phyloP scores from a whole-genome alignment of 2,888 invertebrate genomes.

The Trachelus troglodyta region DNA sequence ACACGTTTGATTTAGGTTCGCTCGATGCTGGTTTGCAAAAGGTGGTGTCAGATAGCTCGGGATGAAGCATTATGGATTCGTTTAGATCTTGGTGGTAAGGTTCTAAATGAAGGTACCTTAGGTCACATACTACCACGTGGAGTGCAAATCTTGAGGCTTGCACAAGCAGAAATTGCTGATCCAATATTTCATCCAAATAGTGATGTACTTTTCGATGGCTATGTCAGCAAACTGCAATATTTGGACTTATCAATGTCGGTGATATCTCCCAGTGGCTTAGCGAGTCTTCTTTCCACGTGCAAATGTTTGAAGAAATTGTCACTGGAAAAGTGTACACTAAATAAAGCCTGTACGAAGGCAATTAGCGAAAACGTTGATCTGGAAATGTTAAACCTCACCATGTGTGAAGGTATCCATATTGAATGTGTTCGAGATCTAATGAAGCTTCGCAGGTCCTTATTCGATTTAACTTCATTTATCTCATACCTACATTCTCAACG shows the following conservation, averaged over 20 bases:
- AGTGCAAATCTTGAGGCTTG: conserved; percentile 80
- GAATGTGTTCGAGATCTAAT: conserved; percentile 75
- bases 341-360: conserved; percentile 74
- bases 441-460: conserved; percentile 67
- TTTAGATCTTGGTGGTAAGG: conserved; percentile 81
- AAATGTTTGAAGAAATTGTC: conserved; percentile 83
- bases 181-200: conserved; percentile 68
- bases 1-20: conserved; percentile 51
- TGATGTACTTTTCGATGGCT: conserved; percentile 62
- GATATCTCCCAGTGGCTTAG: conserved; percentile 72
- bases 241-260: conserved; percentile 87
- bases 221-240: conserved; percentile 76
- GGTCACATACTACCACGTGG: conserved; percentile 82
- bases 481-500: background rate
- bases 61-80: conserved; percentile 91
- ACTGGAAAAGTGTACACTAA: conserved; percentile 80
- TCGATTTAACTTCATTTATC: conserved; percentile 16
- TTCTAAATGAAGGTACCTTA: conserved; percentile 76
- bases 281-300: conserved; percentile 75
- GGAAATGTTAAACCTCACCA: conserved; percentile 85
- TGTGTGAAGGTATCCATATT: conserved; percentile 79
- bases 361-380: conserved; percentile 77
- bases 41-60: conserved; percentile 82
- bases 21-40: conserved; percentile 70
- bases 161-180: conserved; percentile 80